phyloP scores from a whole-genome alignment of 2,888 invertebrate species.

The Conomelus anceps region DNA sequence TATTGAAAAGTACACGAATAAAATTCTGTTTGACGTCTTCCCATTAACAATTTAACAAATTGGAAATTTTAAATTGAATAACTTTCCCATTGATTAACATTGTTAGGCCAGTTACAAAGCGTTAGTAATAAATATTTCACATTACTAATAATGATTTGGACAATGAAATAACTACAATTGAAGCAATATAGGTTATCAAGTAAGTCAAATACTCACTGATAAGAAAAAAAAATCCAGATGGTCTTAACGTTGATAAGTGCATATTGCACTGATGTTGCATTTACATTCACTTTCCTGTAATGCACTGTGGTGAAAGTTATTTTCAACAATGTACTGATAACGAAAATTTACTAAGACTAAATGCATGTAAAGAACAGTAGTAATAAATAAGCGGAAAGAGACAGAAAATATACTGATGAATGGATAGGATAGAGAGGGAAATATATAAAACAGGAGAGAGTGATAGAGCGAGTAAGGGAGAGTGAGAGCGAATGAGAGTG shows the following conservation, averaged over 20 bases:
- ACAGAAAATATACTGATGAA: no score
- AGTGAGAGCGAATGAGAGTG: neutral
- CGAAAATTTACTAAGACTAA: neutral
- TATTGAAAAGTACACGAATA: no score
- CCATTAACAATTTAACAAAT: no score
- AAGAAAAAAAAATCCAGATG: no score
- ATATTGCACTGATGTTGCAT: neutral
- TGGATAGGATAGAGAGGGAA: neutral
- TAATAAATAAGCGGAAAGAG: neutral
- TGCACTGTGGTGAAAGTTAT: neutral
- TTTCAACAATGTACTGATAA: neutral
- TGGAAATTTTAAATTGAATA: no score
- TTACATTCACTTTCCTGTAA: neutral
- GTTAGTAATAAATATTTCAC: no score
- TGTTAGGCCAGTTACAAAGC: no score
- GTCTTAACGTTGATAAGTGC: neutral
- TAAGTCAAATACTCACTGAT: neutral
- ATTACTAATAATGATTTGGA: no score
- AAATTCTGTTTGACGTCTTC: no score
- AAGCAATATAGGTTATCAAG: neutral
- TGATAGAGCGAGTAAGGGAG: neutral
- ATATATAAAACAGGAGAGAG: no score
- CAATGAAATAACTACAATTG: no score
- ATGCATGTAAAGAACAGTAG: neutral
- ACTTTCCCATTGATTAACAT: no score